Percentiles rank a stretch among this genome's conserved stretches.
phyloP scores from a whole-genome alignment of 2,113 vertebrate genomes.

The Uropsilus gracilis region DNA sequence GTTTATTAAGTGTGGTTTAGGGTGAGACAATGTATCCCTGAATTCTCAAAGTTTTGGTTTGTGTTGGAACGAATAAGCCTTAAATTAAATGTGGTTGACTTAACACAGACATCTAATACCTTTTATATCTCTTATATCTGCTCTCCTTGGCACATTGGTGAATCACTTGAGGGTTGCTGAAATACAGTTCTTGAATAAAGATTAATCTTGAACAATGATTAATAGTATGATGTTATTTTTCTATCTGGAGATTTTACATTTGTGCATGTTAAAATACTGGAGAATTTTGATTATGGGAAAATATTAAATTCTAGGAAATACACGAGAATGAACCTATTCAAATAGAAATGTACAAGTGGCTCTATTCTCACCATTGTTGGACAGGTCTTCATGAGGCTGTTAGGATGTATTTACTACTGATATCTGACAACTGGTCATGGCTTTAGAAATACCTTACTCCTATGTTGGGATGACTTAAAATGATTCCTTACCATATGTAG shows the following conservation, averaged over 20 bases:
- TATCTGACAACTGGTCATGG: background rate
- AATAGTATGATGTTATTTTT: conserved; percentile 46
- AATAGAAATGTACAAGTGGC: background rate
- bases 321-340: background rate
- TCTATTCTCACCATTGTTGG: background rate
- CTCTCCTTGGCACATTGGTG: background rate
- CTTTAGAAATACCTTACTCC: background rate
- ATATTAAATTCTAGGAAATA: conserved; percentile 8
- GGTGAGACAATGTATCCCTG: conserved; percentile 71
- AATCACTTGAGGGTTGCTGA: conserved; percentile 54
- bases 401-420: rapidly evolving
- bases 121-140: conserved; percentile 58
- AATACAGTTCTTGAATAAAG: conserved; percentile 55
- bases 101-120: conserved; percentile 68
- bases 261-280: conserved; percentile 26
- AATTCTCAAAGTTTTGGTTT: conserved; percentile 69
- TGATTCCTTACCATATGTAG: background rate
- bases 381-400: background rate
- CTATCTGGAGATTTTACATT: conserved; percentile 51
- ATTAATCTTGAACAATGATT: no score
- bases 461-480: background rate
- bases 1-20: conserved; percentile 75
- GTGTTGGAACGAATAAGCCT: conserved; percentile 55
- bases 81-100: conserved; percentile 72
- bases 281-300: conserved; percentile 5